These are phyloP conservation scores for Leptatherina wallacei DNA, from an alignment of 2,797 vertebrate genomes.

Conservation along the genomic window DNA sequence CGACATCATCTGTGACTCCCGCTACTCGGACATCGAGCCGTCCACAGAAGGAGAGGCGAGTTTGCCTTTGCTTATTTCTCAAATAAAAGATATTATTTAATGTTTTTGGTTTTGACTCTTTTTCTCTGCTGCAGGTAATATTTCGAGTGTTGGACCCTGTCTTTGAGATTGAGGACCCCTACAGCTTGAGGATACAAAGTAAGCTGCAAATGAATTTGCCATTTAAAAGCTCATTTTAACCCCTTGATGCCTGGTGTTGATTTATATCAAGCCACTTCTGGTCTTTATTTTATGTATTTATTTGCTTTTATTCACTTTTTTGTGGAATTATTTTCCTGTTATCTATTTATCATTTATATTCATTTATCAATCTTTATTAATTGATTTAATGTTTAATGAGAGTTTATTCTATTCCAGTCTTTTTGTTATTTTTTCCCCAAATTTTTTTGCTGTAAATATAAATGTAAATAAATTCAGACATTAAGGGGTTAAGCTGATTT, in stretches of 20 bases:
- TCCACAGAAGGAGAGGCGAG: conserved; percentile 94
- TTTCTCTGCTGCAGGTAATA: conserved; percentile 71
- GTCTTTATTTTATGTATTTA: too few relatives aligned
- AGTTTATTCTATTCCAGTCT: too few relatives aligned
- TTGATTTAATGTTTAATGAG: too few relatives aligned
- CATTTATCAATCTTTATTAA: too few relatives aligned
- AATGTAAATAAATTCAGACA: too few relatives aligned
- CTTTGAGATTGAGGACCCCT: conserved; percentile 82
- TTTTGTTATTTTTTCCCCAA: too few relatives aligned
- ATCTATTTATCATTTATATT: too few relatives aligned
- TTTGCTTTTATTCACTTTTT: too few relatives aligned
- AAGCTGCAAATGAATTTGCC: conserved; percentile 33
- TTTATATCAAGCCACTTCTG: too few relatives aligned
- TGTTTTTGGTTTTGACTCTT: neutral
- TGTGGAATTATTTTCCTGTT: too few relatives aligned
- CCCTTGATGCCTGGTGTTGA: too few relatives aligned
- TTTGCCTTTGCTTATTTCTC: neutral
- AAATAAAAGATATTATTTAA: neutral
- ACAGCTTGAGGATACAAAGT: conserved; percentile 82
- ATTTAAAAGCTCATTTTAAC: neutral
- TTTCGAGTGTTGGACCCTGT: conserved; percentile 81
- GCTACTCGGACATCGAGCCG: conserved; percentile 95
- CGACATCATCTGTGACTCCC: conserved; percentile 93
- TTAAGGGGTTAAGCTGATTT: neutral
- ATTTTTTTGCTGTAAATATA: too few relatives aligned